These are phyloP conservation scores for Anableps anableps DNA, from an alignment of 2,797 vertebrate species.

Conservation along the genomic window DNA sequence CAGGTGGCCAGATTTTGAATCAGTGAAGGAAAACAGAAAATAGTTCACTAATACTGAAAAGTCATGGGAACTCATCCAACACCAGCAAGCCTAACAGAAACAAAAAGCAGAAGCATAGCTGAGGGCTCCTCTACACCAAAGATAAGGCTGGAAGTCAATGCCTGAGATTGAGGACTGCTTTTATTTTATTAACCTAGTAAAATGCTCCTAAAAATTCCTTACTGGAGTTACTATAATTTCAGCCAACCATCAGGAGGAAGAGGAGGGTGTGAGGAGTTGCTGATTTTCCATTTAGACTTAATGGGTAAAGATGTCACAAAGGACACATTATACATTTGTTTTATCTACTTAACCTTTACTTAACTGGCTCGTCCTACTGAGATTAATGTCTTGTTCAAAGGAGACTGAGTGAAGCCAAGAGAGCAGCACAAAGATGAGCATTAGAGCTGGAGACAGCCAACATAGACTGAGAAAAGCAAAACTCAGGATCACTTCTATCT, in stretches of 20 bases:
- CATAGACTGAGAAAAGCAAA: constrained; percentile 10
- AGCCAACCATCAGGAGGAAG: neutral
- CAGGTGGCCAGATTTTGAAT: neutral
- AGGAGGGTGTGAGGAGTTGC: constrained; percentile 41
- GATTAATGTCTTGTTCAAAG: constrained; percentile 60
- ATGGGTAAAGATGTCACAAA: constrained; percentile 66
- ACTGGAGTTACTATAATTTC: constrained; percentile 33
- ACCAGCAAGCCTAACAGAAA: neutral
- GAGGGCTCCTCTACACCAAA: constrained; percentile 6
- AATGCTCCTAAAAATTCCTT: constrained; percentile 52
- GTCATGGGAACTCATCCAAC: neutral
- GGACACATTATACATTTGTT: constrained; percentile 67
- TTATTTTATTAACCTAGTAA: constrained; percentile 53
- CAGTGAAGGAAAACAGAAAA: neutral
- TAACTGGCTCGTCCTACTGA: constrained; percentile 60
- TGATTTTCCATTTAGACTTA: constrained; percentile 63
- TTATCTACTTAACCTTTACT: constrained; percentile 74
- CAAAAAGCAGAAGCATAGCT: constrained; percentile 1
- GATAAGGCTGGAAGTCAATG: constrained; percentile 36
- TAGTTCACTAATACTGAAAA: neutral
- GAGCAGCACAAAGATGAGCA: constrained; percentile 25
- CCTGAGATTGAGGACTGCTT: constrained; percentile 12
- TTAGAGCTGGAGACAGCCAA: constrained; percentile 10
- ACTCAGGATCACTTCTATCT: neutral
- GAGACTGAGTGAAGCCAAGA: constrained; percentile 45